Conservation (phyloP, 2,113 vertebrate species). For the Mustela lutreola region DNA sequence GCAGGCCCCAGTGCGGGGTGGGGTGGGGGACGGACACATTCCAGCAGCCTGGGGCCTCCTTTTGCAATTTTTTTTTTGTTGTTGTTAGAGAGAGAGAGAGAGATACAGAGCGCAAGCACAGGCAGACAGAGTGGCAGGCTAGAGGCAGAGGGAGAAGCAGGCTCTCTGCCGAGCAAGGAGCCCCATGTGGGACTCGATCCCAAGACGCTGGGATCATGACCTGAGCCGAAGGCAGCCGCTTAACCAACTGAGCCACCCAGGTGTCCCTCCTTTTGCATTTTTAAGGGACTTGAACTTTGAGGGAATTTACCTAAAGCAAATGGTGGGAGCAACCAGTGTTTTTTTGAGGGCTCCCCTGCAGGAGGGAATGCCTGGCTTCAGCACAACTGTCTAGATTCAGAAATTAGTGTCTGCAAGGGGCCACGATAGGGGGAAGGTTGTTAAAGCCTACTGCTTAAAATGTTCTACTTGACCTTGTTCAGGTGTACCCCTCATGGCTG, state of each 20-base stretch:
- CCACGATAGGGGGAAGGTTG: not conserved
- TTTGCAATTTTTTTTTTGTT: not conserved
- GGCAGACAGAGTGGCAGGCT: too few relatives aligned
- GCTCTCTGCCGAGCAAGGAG: too few relatives aligned
- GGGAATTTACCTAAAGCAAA: not conserved
- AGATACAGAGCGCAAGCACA: too few relatives aligned
- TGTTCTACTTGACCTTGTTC: not conserved
- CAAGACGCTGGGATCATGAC: too few relatives aligned
- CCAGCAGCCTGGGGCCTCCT: not conserved
- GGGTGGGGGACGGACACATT: not conserved
- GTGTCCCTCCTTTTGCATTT: not conserved
- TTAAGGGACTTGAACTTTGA: not conserved
- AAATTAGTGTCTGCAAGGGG: not conserved
- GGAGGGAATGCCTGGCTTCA: not conserved
- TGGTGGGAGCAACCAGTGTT: not conserved
- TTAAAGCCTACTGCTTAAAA: not conserved
- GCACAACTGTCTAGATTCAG: slow-evolving; percentile 39
- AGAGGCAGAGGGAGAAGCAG: too few relatives aligned
- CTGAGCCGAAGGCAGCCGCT: too few relatives aligned
- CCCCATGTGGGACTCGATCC: too few relatives aligned
- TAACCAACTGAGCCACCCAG: too few relatives aligned
- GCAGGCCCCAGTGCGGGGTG: not conserved
- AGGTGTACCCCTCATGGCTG: not conserved
- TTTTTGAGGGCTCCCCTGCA: not conserved
- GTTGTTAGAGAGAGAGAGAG: too few relatives aligned